Evolutionary conservation across 2,113 vertebrate species (phyloP).

Genomic region (Calidris pygmaea): DNA sequence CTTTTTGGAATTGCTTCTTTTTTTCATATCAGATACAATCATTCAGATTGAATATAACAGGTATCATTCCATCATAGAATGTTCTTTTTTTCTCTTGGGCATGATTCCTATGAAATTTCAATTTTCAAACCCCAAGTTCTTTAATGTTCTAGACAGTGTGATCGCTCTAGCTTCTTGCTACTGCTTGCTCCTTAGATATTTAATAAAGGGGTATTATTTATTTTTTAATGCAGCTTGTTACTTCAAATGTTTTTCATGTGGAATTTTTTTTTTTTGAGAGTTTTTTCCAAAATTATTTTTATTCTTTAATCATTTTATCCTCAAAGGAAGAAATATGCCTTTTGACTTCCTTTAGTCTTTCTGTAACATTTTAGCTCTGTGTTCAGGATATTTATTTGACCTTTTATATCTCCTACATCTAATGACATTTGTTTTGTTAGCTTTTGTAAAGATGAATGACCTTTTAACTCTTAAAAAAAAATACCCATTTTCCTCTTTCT

Average conservation of each 20-base stretch:
- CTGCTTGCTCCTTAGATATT: background rate
- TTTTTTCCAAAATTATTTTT: background rate
- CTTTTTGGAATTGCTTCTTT: background rate
- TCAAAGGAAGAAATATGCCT: slow-evolving; percentile 8
- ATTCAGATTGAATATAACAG: background rate
- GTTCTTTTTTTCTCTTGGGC: background rate
- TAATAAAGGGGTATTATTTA: background rate
- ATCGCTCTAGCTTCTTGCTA: background rate
- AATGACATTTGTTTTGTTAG: slow-evolving; percentile 68
- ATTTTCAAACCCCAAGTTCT: background rate
- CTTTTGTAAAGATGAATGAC: slow-evolving; percentile 66
- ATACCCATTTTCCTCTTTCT: slow-evolving; percentile 28
- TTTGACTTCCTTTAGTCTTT: slow-evolving; percentile 19
- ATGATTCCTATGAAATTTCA: background rate
- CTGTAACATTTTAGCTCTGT: slow-evolving; percentile 56
- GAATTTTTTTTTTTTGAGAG: background rate
- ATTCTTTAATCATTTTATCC: slow-evolving; percentile 33
- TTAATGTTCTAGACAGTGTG: background rate
- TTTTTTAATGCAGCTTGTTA: background rate
- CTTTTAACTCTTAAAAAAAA: slow-evolving; percentile 47
- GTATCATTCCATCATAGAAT: background rate
- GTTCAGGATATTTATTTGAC: slow-evolving; percentile 69
- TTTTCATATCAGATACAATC: background rate
- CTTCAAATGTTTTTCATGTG: background rate
- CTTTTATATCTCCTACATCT: slow-evolving; percentile 60